These are phyloP conservation scores for Icerya purchasi DNA, from an alignment of 2,888 invertebrate genomes.

Conservation along the genomic window DNA sequence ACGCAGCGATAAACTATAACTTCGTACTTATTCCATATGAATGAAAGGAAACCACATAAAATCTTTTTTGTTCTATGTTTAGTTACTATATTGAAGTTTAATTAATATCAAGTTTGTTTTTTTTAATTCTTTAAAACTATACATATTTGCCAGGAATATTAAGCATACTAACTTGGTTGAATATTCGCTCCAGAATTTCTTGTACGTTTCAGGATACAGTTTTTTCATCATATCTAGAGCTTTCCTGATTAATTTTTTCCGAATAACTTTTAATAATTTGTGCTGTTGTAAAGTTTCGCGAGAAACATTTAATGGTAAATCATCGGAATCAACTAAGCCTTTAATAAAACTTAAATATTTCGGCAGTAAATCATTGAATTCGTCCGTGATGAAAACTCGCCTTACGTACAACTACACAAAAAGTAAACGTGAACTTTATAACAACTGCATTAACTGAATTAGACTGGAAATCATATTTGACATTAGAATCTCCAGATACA, in stretches of 20 bases:
- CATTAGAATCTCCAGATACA: no score
- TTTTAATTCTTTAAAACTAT: no score
- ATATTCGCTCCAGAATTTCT: conserved; percentile 96
- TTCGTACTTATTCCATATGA: no score
- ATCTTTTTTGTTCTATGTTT: no score
- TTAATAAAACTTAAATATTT: background rate
- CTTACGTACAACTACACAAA: conserved; percentile 15
- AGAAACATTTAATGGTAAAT: background rate
- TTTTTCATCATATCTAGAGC: conserved; percentile 96
- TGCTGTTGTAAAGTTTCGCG: conserved; percentile 38
- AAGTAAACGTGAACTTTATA: no score
- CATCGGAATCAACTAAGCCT: background rate
- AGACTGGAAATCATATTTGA: no score
- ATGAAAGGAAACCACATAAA: no score
- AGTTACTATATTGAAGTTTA: no score
- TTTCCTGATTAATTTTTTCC: conserved; percentile 94
- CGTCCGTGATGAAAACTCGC: background rate
- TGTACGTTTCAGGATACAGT: conserved; percentile 67
- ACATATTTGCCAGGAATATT: no score
- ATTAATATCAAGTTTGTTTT: no score
- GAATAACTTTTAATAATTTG: conserved; percentile 95
- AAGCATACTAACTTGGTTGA: conserved; percentile 77
- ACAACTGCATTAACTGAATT: no score
- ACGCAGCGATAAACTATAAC: no score
- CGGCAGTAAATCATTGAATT: background rate